phyloP scores from a whole-genome alignment of 2,113 vertebrate genomes.

The Halcyon senegalensis region DNA sequence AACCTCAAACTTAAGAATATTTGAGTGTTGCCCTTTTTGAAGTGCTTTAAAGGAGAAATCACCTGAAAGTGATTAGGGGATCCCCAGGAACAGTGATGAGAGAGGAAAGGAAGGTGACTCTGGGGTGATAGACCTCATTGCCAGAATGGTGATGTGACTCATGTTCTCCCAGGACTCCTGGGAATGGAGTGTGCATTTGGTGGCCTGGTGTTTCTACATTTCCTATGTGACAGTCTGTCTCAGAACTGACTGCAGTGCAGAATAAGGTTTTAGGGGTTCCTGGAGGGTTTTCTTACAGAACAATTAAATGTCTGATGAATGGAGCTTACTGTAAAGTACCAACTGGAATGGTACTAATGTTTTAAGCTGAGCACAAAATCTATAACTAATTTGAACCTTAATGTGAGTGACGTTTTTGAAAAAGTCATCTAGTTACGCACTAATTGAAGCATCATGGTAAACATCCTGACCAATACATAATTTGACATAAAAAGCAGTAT shows the following conservation, averaged over 20 bases:
- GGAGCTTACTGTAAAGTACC: not conserved
- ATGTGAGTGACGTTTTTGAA: slow-evolving; percentile 18
- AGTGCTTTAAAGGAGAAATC: not conserved
- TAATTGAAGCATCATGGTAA: not conserved
- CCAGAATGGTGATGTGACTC: not conserved
- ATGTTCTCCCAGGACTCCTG: not conserved
- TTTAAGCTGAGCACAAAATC: not conserved
- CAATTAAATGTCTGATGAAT: not conserved
- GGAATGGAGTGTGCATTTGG: rapidly evolving
- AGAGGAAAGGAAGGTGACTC: not conserved
- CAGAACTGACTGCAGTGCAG: not conserved
- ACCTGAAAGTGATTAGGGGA: not conserved
- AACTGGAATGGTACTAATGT: not conserved
- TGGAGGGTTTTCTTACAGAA: not conserved
- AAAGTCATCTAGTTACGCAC: not conserved
- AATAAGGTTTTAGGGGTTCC: not conserved
- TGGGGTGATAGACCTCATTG: not conserved
- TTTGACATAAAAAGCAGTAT: not conserved
- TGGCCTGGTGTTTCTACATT: not conserved
- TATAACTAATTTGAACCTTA: slow-evolving; percentile 28
- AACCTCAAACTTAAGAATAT: not conserved
- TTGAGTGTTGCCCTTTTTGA: not conserved
- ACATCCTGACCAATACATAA: not conserved
- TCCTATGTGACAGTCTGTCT: not conserved
- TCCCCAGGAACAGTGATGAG: not conserved